phyloP scores from a whole-genome alignment of 2,888 invertebrate species.

The Drosophila macrospina region DNA sequence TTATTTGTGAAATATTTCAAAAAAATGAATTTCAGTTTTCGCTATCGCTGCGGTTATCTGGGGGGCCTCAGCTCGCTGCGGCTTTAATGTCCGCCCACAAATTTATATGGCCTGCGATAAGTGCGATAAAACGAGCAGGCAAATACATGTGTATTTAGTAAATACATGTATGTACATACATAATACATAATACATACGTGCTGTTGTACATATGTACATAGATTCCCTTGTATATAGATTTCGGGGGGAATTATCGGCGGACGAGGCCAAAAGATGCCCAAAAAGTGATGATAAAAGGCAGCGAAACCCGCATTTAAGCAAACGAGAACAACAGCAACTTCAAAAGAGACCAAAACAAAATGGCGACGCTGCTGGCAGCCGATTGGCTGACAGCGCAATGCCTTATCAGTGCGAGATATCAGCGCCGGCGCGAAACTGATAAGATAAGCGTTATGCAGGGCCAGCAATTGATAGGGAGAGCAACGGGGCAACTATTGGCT shows the following conservation, averaged over 20 bases:
- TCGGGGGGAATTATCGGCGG: constrained; percentile 29
- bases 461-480: constrained; percentile 8
- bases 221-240: constrained; percentile 16
- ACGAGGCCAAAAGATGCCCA: constrained; percentile 7
- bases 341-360: constrained; percentile 58
- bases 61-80: constrained; percentile 31
- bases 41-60: constrained; percentile 53
- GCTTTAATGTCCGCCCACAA: constrained; percentile 78
- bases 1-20: constrained; percentile 16
- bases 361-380: constrained; percentile 58
- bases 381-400: constrained; percentile 58
- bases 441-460: constrained; percentile 59
- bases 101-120: constrained; percentile 77
- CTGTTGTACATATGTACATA: constrained; percentile 2
- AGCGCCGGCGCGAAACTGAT: constrained; percentile 57
- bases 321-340: background rate
- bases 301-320: constrained; percentile 26
- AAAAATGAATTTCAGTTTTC: constrained; percentile 53
- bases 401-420: constrained; percentile 70
- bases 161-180: background rate
- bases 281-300: constrained; percentile 24
- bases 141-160: constrained; percentile 2
- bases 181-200: too few relatives aligned
- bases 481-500: too few relatives aligned
- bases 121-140: constrained; percentile 49